phyloP scores from a whole-genome alignment of 1,140 invertebrate genomes.

The Bombus breviceps region DNA sequence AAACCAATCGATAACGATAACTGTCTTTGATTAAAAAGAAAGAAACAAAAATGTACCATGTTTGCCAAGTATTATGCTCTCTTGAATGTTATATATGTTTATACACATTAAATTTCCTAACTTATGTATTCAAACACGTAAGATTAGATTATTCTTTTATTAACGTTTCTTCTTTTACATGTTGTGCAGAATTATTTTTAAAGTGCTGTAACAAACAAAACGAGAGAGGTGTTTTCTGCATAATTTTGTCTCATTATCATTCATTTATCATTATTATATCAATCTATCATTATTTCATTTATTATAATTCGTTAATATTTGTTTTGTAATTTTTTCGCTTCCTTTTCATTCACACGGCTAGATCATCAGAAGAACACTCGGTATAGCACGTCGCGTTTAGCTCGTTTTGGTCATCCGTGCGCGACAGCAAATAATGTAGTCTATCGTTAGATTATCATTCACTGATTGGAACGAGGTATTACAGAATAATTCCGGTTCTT shows the following conservation, averaged over 20 bases:
- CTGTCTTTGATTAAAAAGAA: background rate
- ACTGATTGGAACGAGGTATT: conserved; percentile 6
- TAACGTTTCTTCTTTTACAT: background rate
- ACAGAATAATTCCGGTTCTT: conserved; percentile 51
- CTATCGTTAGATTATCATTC: background rate
- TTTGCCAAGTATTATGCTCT: background rate
- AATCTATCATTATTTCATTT: background rate
- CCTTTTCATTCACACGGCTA: background rate
- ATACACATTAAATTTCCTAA: background rate
- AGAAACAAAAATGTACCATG: background rate
- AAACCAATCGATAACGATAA: conserved; percentile 1
- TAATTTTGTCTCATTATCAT: background rate
- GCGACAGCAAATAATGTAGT: conserved; percentile 9
- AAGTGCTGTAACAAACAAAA: background rate
- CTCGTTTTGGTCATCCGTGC: background rate
- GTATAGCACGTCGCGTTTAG: background rate
- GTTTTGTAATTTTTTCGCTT: background rate
- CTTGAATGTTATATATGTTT: background rate
- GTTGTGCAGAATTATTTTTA: background rate
- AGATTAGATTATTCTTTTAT: background rate
- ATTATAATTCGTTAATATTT: background rate
- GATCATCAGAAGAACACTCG: background rate
- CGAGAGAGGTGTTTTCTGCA: background rate
- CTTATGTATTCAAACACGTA: background rate
- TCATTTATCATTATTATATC: no score